Percentiles rank a stretch among this genome's conserved stretches.
Evolutionary conservation across 2,888 invertebrate genomes (phyloP).

Genomic region (Sinohyriopsis cumingii): DNA sequence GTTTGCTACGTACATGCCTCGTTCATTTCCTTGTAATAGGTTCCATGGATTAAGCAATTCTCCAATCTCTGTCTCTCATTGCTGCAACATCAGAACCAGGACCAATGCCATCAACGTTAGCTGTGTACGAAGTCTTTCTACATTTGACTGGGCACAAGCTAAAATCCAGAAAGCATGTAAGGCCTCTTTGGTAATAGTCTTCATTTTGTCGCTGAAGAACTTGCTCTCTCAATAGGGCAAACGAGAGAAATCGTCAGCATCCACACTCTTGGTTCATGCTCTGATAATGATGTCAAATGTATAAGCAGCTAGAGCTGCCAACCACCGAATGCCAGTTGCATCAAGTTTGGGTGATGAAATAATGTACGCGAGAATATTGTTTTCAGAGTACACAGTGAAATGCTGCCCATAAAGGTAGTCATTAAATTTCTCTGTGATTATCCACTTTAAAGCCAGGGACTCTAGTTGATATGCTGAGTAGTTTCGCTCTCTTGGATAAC

Average conservation of each 20-base stretch:
- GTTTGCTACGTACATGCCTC: too few relatives aligned
- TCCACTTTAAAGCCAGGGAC: slow-evolving; percentile 21
- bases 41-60: too few relatives aligned
- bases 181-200: too few relatives aligned
- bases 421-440: slow-evolving; percentile 16
- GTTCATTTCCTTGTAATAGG: too few relatives aligned
- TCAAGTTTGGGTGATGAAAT: slow-evolving; percentile 10
- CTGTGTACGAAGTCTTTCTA: too few relatives aligned
- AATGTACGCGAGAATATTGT: slow-evolving; percentile 17
- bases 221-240: slow-evolving; percentile 1
- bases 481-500: slow-evolving; percentile 14
- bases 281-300: slow-evolving; percentile 16
- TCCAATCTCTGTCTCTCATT: too few relatives aligned
- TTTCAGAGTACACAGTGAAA: slow-evolving; percentile 2
- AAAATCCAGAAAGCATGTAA: too few relatives aligned
- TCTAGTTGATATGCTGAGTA: not conserved
- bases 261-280: slow-evolving; percentile 17
- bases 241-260: slow-evolving; percentile 20
- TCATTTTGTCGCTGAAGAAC: too few relatives aligned
- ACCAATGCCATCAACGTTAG: too few relatives aligned
- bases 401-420: not conserved
- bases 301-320: slow-evolving; percentile 10
- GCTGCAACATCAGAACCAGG: too few relatives aligned
- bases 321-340: slow-evolving; percentile 14
- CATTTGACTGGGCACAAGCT: too few relatives aligned